Base-by-base conservation (phyloP, 2,113 vertebrate species). In the Nyctereutes procyonoides region DNA sequence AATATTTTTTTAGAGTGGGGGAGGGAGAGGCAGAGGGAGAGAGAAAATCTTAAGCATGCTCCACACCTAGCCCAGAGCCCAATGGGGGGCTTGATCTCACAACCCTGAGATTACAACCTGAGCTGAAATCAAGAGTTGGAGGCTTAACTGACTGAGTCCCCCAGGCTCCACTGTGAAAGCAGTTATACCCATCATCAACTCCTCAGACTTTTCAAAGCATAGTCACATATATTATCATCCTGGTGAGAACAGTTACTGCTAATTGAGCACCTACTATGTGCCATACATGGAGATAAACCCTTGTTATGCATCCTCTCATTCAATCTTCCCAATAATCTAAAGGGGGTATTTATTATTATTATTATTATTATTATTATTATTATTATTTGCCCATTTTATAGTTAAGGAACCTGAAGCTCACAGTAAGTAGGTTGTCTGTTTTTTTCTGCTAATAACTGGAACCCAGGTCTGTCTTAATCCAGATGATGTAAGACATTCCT, bases 151-250 rank as follows among this genome's bases (percentile, higher is more conserved):
- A 63, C 60, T n/a, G 30, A 69, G 32, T 15, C 7, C 8, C 65
- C 30, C 16, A 19, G 65, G 7, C 7, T 6, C 65, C 24, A 32
- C 32, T 1, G 1, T 4, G 35, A 38, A 62, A 60, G 32, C 38
- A 1, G 38, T 35, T 43, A 12, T 10, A 8, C 6, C 51, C 71
- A 17, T 63, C 35, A 62, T n/a, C 90, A 38, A 5, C 58, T 69
- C 58, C 69, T 86, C 26, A 1, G 76, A 55, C n/a, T 65, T 82
- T 58, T 26, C 35, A 15, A 35, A 28, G 28, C 30, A 7, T 15
- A 1, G 11, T 30, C 17, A 1, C 1, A 0, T 5, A 0, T 5
- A 16, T 30, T 48, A 22, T 10, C 38, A 2, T 20, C 65, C 4
- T 19, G 5, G 1, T 1, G 8, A 76, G 74, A 55, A 58, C 16